These are phyloP conservation scores for Rhipidura dahli DNA, from an alignment of 2,113 vertebrate genomes.

Conservation along the genomic window DNA sequence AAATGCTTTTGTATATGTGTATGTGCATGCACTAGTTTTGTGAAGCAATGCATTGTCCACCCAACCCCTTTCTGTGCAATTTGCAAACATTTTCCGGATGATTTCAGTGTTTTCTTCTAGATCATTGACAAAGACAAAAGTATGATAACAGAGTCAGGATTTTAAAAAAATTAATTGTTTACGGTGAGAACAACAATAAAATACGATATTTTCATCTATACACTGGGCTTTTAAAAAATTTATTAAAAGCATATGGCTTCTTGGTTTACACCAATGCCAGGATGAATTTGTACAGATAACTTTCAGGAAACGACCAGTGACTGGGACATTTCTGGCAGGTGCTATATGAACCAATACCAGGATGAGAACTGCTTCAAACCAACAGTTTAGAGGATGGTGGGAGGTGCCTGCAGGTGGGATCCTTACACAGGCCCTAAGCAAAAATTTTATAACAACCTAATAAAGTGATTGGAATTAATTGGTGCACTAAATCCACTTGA, in stretches of 20 bases:
- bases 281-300: neutral
- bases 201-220: neutral
- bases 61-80: neutral
- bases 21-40: neutral
- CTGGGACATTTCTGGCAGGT: neutral
- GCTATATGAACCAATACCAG: accelerated
- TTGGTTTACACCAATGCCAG: neutral
- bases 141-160: neutral
- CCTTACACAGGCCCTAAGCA: neutral
- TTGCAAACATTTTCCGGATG: neutral
- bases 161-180: neutral
- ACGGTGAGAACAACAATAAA: neutral
- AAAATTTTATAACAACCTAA: neutral
- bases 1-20: neutral
- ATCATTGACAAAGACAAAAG: neutral
- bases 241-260: neutral
- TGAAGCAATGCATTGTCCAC: neutral
- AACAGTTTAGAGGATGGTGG: neutral
- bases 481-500: neutral
- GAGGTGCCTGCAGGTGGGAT: neutral
- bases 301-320: neutral
- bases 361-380: neutral
- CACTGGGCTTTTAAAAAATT: neutral
- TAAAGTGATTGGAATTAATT: neutral
- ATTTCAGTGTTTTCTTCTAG: neutral